phyloP scores from a whole-genome alignment of 2,888 invertebrate species.

The Prenolepis imparis region DNA sequence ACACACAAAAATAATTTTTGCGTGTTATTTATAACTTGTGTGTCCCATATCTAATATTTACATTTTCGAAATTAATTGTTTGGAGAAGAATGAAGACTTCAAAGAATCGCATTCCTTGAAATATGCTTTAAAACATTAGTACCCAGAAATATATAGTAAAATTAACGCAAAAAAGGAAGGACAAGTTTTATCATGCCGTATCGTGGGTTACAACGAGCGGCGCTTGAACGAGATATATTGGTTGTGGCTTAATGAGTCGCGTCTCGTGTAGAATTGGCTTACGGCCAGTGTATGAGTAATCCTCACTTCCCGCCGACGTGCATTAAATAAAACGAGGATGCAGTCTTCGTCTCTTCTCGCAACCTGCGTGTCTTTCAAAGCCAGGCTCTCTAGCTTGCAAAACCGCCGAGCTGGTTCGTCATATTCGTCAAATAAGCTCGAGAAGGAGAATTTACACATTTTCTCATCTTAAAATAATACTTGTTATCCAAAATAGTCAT shows the following conservation, averaged over 20 bases:
- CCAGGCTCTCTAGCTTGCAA: not conserved
- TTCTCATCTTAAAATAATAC: not conserved
- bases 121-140: not conserved
- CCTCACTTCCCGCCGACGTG: conserved; percentile 74
- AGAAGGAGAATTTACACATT: not conserved
- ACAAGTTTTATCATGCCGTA: conserved; percentile 7
- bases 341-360: conserved; percentile 47
- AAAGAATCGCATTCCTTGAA: not conserved
- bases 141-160: not conserved
- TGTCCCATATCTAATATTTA: not conserved
- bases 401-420: not conserved
- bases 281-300: conserved; percentile 81
- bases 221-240: conserved; percentile 58
- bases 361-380: conserved; percentile 2
- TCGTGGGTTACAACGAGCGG: conserved; percentile 76
- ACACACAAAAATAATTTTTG: not conserved
- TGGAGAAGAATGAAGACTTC: not conserved
- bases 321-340: conserved; percentile 68
- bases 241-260: conserved; percentile 69
- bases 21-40: not conserved
- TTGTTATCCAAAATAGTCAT: not conserved
- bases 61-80: not conserved
- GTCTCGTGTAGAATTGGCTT: conserved; percentile 76
- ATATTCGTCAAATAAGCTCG: not conserved
- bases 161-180: not conserved